Percentiles rank a stretch among this genome's conserved stretches.
These are phyloP conservation scores for human DNA, from an alignment of 2,113 vertebrate species.

Conservation along the genomic window GRCh38 chr4:61090501-61091000, in stretches of 20 bases:
- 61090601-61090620: neutral
- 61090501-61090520: neutral
- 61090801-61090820: neutral
- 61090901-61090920: neutral
- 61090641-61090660: neutral
- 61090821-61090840: neutral
- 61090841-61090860: neutral
- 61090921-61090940: neutral
- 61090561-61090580: neutral
- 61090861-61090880: neutral
- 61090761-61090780: neutral
- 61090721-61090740: constrained; percentile 33
- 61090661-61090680: neutral
- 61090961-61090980: neutral
- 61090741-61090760: neutral
- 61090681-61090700: neutral
- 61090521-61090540: neutral
- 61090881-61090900: neutral
- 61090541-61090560: neutral
- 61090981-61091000: neutral
- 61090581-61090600: neutral
- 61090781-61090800: neutral
- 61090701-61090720: neutral
- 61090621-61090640: neutral
- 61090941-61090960: neutral